Evolutionary conservation across 2,888 invertebrate genomes (phyloP).

Genomic region (Nysson spinosus): DNA sequence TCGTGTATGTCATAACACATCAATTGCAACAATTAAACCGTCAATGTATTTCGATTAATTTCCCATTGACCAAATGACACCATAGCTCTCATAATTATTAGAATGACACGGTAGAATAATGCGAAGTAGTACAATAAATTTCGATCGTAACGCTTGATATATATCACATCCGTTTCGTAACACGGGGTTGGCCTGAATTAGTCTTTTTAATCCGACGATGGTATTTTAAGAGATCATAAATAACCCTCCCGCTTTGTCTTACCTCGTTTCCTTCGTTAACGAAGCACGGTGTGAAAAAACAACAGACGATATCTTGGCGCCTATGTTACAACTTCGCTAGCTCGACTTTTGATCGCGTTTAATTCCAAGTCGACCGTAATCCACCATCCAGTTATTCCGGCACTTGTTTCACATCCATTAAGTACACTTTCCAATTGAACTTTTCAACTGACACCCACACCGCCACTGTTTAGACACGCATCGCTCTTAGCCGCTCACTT

Average conservation of each 20-base stretch:
- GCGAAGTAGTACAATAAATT: constrained; percentile 36
- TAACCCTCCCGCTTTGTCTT: constrained; percentile 23
- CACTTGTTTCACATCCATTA: constrained; percentile 42
- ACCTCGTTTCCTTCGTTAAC: too few species aligned
- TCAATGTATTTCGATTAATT: neutral
- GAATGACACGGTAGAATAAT: constrained; percentile 11
- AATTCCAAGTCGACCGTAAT: constrained; percentile 53
- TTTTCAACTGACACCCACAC: constrained; percentile 35
- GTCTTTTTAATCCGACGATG: constrained; percentile 22
- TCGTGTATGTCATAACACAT: too few species aligned
- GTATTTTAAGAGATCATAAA: constrained; percentile 37
- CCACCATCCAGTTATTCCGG: constrained; percentile 40
- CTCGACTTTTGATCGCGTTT: constrained; percentile 52
- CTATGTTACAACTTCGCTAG: neutral
- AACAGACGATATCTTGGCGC: too few species aligned
- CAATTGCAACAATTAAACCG: constrained; percentile 19
- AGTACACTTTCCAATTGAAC: constrained; percentile 56
- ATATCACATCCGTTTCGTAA: constrained; percentile 34
- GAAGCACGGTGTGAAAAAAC: too few species aligned
- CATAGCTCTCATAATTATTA: constrained; percentile 14
- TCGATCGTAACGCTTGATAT: constrained; percentile 31
- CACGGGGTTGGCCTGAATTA: constrained; percentile 30
- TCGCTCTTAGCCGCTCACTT: constrained; percentile 29
- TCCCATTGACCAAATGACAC: neutral
- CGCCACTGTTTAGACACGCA: constrained; percentile 46